Conservation (phyloP, 2,797 vertebrate species). For the Eleutherodactylus coqui region DNA sequence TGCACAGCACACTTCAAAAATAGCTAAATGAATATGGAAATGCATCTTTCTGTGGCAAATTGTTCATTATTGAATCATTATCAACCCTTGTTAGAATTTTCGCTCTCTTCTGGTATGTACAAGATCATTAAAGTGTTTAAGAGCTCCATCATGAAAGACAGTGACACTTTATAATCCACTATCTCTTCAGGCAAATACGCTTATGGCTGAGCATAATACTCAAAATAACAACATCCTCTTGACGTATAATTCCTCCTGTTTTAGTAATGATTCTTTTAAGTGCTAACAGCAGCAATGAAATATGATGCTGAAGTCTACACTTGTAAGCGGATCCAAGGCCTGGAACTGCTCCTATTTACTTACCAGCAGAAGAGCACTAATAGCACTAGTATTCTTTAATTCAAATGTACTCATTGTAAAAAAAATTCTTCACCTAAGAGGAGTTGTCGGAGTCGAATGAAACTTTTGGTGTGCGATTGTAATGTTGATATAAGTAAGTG, state of each 20-base stretch:
- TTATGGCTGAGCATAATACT: conserved; percentile 75
- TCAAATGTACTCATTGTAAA: not conserved
- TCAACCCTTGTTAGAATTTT: conserved; percentile 76
- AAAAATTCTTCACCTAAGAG: too few relatives aligned
- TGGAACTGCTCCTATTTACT: conserved; percentile 28
- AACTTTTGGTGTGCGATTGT: too few relatives aligned
- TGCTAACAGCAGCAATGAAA: conserved; percentile 73
- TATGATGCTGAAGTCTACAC: conserved; percentile 65
- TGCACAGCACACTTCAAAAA: conserved; percentile 77
- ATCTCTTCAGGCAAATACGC: conserved; percentile 78
- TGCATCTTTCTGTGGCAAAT: conserved; percentile 75
- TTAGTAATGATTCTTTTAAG: conserved; percentile 72
- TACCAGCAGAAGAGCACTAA: not conserved
- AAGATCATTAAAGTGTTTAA: conserved; percentile 78
- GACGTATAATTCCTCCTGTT: conserved; percentile 69
- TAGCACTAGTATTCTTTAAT: not conserved
- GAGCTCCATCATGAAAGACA: conserved; percentile 77
- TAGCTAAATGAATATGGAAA: conserved; percentile 79
- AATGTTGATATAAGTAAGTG: too few relatives aligned
- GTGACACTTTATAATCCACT: conserved; percentile 74
- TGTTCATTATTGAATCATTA: conserved; percentile 80
- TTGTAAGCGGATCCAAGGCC: conserved; percentile 66
- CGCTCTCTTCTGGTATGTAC: conserved; percentile 76
- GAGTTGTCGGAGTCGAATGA: too few relatives aligned
- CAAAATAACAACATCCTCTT: conserved; percentile 75